Evolutionary conservation across 2,888 invertebrate genomes (phyloP), one percentile per base, ranked within the genome.

Genomic region (Drepana falcataria): DNA sequence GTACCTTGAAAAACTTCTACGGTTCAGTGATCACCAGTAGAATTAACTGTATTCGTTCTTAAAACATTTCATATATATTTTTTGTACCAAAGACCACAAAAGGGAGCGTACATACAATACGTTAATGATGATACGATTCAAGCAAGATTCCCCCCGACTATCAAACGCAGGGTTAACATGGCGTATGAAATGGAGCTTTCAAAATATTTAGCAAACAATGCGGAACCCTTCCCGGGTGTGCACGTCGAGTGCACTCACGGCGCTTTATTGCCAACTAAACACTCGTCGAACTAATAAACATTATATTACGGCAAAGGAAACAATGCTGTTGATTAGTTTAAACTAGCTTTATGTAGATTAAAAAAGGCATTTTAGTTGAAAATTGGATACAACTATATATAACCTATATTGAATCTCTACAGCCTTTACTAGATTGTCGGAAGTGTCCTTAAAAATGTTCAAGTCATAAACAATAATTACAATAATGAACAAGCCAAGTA

Each of bases 171-270:
- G 66, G 73, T 83, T 90, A 91, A 91, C 89, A 88, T 68, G 77
- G 79, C 90, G 90, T 90, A 87, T 88, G 84, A 88, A 91, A 89
- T 89, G 85, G 85, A 70, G 85, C 86, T 87, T 90, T 90, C 91
- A 91, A 80, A 91, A 91, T 91, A 90, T 91, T 90, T 89, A 84
- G 88, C 89, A 89, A 91, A 91, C 91, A 91, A 90, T 84, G 68
- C 69, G 72, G 83, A 76, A 81, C 87, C 85, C 85, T 83, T 81
- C 83, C 66, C 67, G 67, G 34, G 53, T 77, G 81, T 67, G 75
- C 69, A 66, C 78, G 79, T 84, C 87, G 84, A 80, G 73, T 81
- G 82, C 88, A 83, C 71, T 71, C 61, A 62, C 60, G 54, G 56
- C 58, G 64, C 66, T 67, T 59, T 66, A 61, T 55, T 57, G 61